These are phyloP conservation scores for Ochotona curzoniae DNA, from an alignment of 2,113 vertebrate genomes.

Conservation along the genomic window DNA sequence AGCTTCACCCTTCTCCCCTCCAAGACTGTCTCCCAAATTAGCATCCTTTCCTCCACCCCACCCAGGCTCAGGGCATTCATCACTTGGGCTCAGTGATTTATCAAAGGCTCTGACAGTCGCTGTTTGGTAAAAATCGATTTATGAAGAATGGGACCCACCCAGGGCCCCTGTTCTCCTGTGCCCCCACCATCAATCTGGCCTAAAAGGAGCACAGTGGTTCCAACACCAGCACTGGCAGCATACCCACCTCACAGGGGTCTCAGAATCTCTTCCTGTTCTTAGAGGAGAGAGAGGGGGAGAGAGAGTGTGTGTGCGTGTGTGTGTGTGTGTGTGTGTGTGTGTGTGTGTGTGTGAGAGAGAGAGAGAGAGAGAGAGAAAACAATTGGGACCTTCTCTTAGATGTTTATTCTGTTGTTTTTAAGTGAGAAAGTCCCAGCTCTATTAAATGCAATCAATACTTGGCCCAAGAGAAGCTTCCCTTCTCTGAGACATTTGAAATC, in stretches of 20 bases:
- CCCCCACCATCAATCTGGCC: slow-evolving; percentile 65
- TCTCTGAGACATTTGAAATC: slow-evolving; percentile 83
- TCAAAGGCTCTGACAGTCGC: slow-evolving; percentile 70
- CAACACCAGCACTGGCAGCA: neutral
- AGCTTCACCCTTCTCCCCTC: slow-evolving; percentile 11
- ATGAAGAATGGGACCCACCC: slow-evolving; percentile 79
- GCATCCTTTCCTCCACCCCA: neutral
- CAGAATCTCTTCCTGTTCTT: slow-evolving; percentile 13
- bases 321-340: no score
- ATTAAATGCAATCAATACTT: slow-evolving; percentile 83
- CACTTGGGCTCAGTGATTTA: slow-evolving; percentile 76
- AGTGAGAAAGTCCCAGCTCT: slow-evolving; percentile 82
- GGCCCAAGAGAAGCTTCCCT: slow-evolving; percentile 81
- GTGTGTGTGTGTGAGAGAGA: no score
- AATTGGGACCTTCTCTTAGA: slow-evolving; percentile 63
- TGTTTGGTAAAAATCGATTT: slow-evolving; percentile 77
- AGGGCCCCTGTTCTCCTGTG: slow-evolving; percentile 52
- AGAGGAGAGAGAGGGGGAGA: neutral
- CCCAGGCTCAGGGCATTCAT: slow-evolving; percentile 74
- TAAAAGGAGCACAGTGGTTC: neutral
- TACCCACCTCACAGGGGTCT: neutral
- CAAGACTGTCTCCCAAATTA: slow-evolving; percentile 35
- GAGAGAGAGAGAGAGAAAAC: neutral
- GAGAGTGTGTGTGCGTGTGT: neutral
- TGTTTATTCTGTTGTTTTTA: slow-evolving; percentile 82